Evolutionary conservation across 2,113 vertebrate genomes (phyloP), one percentile per base, ranked within the genome.

Genomic region (Eulemur macaco): DNA sequence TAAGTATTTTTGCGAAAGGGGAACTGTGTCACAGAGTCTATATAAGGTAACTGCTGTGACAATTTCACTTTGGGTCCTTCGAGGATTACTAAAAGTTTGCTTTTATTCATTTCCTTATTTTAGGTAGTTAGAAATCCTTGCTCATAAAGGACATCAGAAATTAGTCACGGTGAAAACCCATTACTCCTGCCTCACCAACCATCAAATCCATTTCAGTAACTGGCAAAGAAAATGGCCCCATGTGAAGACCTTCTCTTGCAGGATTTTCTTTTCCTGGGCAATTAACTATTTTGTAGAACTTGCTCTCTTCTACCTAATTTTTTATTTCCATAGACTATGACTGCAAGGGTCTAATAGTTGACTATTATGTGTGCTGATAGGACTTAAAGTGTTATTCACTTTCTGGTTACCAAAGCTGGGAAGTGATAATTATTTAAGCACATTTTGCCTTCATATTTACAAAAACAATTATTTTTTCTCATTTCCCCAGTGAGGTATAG

Each of bases 21-120:
- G 63, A 96, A 93, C 95, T 91, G 74, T 94, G 95, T 95, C 97
- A 93, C 77, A 34, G 58, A 45, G 47, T 50, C 84, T 97, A 92
- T 95, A 92, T 91, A 87, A 80, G 47, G 95, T 69, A 91, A 80
- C 86, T 13, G 18, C 91, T 58, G 58, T 78, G 68, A 81, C 58
- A 86, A 71, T 76, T 93, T 93, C 27, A 68, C 56, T 89, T 60
- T 3, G 27, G 17, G n/a, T 71, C 60, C 76, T 97, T 91, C 84
- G 11, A 77, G 63, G 73, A 95, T 95, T 97, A 96, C 14, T 84
- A 68, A 97, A 85, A 9, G 37, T 85, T 97, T 96, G 58, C 87
- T 93, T 96, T 87, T 50, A 83, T 89, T 84, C 80, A 60, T 76
- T 71, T 93, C 64, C 95, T 96, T 94, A 42, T 89, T 56, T 63